Conservation (phyloP, 2,797 vertebrate species). For the Cichlasoma orientale region DNA sequence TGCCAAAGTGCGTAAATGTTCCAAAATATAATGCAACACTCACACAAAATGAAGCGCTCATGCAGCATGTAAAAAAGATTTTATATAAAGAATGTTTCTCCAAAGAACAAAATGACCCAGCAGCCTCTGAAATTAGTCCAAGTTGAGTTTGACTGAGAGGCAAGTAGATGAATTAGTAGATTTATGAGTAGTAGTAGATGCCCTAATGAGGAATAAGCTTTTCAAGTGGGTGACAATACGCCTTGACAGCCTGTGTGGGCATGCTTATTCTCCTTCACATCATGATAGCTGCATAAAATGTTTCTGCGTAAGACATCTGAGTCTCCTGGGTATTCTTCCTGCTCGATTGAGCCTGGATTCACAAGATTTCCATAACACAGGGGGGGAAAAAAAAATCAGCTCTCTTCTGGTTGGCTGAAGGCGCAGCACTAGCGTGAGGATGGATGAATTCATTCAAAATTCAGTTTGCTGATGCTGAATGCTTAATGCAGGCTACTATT, state of each 20-base stretch:
- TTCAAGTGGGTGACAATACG: not conserved
- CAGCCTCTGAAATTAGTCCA: not conserved
- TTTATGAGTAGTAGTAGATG: not conserved
- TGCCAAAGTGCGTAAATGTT: conserved; percentile 11
- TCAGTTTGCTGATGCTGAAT: not conserved
- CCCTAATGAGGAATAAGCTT: not conserved
- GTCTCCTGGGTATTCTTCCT: too few relatives aligned
- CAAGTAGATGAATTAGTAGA: not conserved
- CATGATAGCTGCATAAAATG: not conserved
- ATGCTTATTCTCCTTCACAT: not conserved
- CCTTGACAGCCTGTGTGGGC: not conserved
- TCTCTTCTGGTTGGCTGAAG: conserved; percentile 10
- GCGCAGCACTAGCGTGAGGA: not conserved
- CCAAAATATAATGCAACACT: not conserved
- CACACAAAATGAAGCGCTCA: not conserved
- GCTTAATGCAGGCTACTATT: conserved; percentile 14
- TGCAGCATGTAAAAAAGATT: not conserved
- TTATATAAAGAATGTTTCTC: not conserved
- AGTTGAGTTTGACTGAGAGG: not conserved
- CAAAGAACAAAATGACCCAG: not conserved
- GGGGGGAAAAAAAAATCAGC: conserved; percentile 6
- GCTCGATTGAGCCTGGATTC: not conserved
- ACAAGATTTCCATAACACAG: conserved; percentile 3
- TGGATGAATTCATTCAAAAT: conserved; percentile 29
- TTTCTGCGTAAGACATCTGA: not conserved